Evolutionary conservation across 2,888 invertebrate species (phyloP).

Genomic region (Ariolimax columbianus): DNA sequence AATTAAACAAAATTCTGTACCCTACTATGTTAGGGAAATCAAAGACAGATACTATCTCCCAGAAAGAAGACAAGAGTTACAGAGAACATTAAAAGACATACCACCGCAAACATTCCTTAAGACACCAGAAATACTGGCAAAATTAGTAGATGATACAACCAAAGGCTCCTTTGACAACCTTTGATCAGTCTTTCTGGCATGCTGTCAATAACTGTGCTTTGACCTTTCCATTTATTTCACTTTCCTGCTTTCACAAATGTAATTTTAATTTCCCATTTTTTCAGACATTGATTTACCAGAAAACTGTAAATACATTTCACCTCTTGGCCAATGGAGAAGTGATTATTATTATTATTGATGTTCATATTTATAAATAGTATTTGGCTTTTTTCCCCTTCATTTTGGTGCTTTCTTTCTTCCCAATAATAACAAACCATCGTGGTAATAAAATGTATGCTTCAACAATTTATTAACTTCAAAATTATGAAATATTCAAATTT

Average conservation of each 20-base stretch:
- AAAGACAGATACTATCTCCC: no score
- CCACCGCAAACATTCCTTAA: no score
- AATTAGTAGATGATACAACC: no score
- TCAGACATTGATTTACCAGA: conserved; percentile 37
- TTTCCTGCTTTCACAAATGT: neutral
- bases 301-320: conserved; percentile 41
- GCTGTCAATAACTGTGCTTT: neutral
- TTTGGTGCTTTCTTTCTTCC: neutral
- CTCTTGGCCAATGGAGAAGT: conserved; percentile 30
- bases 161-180: no score
- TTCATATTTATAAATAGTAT: neutral
- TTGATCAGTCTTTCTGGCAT: no score
- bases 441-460: neutral
- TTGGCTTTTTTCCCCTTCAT: conserved; percentile 1
- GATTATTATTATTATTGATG: conserved; percentile 9
- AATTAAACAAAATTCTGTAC: no score
- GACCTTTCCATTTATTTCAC: neutral
- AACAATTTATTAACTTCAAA: no score
- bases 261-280: conserved; percentile 10
- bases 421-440: neutral
- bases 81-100: no score
- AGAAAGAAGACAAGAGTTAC: no score
- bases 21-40: no score
- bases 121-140: no score
- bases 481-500: no score